phyloP scores from a whole-genome alignment of 2,888 invertebrate genomes.

The Pardosa pseudoannulata region DNA sequence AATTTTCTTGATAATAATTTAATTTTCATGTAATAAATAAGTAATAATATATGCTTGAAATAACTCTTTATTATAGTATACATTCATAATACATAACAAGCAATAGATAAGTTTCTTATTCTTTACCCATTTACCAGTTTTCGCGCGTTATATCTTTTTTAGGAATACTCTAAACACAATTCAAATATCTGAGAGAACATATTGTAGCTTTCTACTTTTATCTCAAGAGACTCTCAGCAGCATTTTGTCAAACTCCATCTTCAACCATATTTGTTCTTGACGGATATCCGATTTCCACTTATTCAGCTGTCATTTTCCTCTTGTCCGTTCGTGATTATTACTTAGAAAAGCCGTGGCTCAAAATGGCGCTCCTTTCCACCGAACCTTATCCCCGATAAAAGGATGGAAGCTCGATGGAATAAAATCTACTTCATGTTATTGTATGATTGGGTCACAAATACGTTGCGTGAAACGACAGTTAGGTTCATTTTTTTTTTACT shows the following conservation, averaged over 20 bases:
- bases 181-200: too few species aligned
- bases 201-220: too few species aligned
- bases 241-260: background rate
- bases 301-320: background rate
- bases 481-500: slow-evolving; percentile 4
- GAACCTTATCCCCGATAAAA: slow-evolving; percentile 49
- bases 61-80: too few species aligned
- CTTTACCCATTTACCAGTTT: too few species aligned
- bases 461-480: slow-evolving; percentile 34
- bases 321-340: background rate
- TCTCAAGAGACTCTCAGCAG: too few species aligned
- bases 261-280: background rate
- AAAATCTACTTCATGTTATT: slow-evolving; percentile 60
- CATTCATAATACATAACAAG: too few species aligned
- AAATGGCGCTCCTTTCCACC: background rate
- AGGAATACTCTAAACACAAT: too few species aligned
- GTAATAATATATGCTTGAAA: too few species aligned
- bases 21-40: too few species aligned
- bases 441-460: slow-evolving; percentile 61
- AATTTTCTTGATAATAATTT: too few species aligned
- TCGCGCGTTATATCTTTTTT: too few species aligned
- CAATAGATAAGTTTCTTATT: too few species aligned
- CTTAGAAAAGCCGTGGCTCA: background rate
- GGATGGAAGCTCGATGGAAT: slow-evolving; percentile 37
- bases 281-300: background rate